Conservation (phyloP, 2,888 invertebrate genomes). For the Tipula confusa region DNA sequence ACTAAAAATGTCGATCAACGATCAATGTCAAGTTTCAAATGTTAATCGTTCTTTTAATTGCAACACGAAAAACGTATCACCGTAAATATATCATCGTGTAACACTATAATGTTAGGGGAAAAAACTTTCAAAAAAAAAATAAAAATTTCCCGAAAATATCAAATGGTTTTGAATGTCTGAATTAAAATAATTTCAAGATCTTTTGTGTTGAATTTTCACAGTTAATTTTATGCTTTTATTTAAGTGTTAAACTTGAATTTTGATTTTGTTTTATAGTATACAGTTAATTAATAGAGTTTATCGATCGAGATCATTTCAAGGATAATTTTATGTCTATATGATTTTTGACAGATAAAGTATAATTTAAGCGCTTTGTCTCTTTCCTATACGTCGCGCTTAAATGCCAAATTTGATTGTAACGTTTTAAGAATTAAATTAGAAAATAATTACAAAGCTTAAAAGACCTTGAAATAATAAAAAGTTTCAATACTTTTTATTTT, state of each 20-base stretch:
- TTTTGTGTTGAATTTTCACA: neutral
- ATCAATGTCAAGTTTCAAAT: too few species aligned
- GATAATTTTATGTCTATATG: neutral
- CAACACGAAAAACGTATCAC: too few species aligned
- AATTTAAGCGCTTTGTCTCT: too few species aligned
- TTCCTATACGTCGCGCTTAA: neutral
- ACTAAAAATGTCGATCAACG: too few species aligned
- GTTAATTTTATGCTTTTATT: neutral
- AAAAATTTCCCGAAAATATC: neutral
- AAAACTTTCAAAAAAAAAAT: neutral
- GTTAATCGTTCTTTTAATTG: too few species aligned
- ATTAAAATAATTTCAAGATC: neutral
- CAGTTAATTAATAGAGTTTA: neutral
- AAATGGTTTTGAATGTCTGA: neutral
- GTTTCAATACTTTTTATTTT: constrained; percentile 9
- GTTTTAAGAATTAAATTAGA: neutral
- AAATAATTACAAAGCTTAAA: neutral
- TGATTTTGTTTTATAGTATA: neutral
- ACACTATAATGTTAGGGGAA: too few species aligned
- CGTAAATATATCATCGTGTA: too few species aligned
- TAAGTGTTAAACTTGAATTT: neutral
- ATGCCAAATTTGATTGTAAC: neutral
- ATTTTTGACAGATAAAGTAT: too few species aligned
- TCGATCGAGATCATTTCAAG: neutral
- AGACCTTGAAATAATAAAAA: neutral